Evolutionary conservation across 2,113 vertebrate species (phyloP).

Genomic region (Delphinapterus leucas): DNA sequence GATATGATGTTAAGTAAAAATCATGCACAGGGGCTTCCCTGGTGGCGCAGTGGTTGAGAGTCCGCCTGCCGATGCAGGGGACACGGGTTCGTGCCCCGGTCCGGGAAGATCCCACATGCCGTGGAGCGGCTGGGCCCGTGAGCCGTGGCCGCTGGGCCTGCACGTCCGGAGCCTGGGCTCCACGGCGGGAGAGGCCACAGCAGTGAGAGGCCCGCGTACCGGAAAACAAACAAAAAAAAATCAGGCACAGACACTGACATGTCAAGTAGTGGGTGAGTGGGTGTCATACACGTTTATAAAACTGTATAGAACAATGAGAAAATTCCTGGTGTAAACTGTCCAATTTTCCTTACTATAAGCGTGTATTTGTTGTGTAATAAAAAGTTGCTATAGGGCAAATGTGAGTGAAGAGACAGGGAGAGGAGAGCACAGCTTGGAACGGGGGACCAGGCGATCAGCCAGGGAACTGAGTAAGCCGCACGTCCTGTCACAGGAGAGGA

Average conservation of each 20-base stretch:
- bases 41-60: too few relatives aligned
- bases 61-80: too few relatives aligned
- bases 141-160: too few relatives aligned
- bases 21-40: accelerated
- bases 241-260: accelerated
- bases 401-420: neutral
- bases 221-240: neutral
- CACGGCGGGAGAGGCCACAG: too few relatives aligned
- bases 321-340: neutral
- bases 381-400: neutral
- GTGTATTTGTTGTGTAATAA: neutral
- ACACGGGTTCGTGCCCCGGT: too few relatives aligned
- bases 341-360: neutral
- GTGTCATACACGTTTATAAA: accelerated
- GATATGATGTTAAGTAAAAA: neutral
- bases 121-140: too few relatives aligned
- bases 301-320: neutral
- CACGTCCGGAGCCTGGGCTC: too few relatives aligned
- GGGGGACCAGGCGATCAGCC: accelerated
- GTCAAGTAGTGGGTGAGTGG: accelerated
- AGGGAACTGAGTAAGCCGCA: accelerated
- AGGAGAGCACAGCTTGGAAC: accelerated
- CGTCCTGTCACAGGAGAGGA: too few relatives aligned
- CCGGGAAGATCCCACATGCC: too few relatives aligned
- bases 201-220: too few relatives aligned